Evolutionary conservation across 2,888 invertebrate genomes (phyloP).

Genomic region (Salpingus planirostris): DNA sequence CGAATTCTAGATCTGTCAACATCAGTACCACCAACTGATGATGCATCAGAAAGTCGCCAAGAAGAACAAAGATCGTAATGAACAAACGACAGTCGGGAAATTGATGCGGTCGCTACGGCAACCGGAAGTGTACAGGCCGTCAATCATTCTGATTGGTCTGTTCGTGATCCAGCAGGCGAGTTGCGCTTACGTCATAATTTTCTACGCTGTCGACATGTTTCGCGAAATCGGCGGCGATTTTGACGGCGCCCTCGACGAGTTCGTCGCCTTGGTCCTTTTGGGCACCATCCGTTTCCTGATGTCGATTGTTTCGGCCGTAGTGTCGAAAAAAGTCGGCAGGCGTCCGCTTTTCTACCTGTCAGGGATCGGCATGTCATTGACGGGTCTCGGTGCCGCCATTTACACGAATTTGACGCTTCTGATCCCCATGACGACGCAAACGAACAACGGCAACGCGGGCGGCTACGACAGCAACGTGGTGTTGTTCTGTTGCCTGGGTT

Average conservation of each 20-base stretch:
- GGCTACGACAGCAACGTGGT: slow-evolving; percentile 36
- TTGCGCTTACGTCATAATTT: slow-evolving; percentile 49
- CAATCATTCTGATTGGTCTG: slow-evolving; percentile 41
- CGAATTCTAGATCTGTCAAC: slow-evolving; percentile 23
- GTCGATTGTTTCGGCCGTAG: slow-evolving; percentile 43
- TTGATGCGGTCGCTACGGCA: no score
- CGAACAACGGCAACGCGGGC: slow-evolving; percentile 23
- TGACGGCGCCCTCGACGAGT: slow-evolving; percentile 41
- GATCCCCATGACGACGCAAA: slow-evolving; percentile 23
- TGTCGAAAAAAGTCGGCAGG: slow-evolving; percentile 45
- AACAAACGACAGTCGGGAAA: no score
- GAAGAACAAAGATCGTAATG: slow-evolving; percentile 23
- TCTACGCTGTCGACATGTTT: slow-evolving; percentile 49
- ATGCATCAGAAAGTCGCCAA: slow-evolving; percentile 20
- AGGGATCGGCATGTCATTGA: slow-evolving; percentile 46
- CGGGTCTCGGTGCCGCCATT: slow-evolving; percentile 38
- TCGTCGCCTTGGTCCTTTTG: slow-evolving; percentile 43
- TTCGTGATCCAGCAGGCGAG: slow-evolving; percentile 50
- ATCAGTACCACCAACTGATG: slow-evolving; percentile 14
- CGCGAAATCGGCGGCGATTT: slow-evolving; percentile 42
- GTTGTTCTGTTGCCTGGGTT: slow-evolving; percentile 43
- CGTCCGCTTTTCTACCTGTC: slow-evolving; percentile 45
- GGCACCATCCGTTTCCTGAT: slow-evolving; percentile 47
- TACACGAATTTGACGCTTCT: slow-evolving; percentile 26
- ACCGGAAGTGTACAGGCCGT: slow-evolving; percentile 45